Evolutionary conservation across 64 coral and sea anemone species (phyloP).

Genomic region (Stylophora pistillata): DNA sequence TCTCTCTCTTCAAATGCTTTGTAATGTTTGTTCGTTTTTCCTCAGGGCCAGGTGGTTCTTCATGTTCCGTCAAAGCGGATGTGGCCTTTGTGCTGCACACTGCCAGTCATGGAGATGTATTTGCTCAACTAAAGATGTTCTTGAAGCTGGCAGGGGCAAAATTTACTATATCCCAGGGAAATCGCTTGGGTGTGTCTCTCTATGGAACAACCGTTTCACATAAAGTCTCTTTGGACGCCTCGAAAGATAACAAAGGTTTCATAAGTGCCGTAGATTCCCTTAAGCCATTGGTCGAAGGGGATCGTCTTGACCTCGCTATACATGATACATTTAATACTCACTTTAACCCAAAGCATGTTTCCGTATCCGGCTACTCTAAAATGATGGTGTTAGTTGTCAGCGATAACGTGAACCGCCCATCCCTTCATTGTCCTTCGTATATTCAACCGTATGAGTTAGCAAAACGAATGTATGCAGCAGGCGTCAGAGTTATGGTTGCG

Average conservation of each 20-base stretch:
- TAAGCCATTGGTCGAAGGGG: background rate
- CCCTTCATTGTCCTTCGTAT: background rate
- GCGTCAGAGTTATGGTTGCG: slow-evolving; percentile 13
- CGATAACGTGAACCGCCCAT: background rate
- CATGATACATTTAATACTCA: background rate
- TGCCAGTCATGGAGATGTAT: background rate
- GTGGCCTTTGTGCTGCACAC: background rate
- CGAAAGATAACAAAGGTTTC: slow-evolving; percentile 3
- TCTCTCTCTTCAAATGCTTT: no score
- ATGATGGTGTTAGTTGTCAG: background rate
- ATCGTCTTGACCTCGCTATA: slow-evolving; percentile 3
- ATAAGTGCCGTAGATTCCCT: background rate
- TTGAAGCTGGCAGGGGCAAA: background rate
- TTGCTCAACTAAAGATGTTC: background rate
- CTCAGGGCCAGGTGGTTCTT: background rate
- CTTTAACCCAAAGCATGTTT: background rate
- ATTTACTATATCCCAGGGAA: background rate
- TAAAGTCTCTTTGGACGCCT: background rate
- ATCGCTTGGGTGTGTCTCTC: background rate
- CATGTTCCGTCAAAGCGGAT: background rate
- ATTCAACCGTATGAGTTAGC: slow-evolving; percentile 6
- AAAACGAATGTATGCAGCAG: background rate
- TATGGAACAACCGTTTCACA: background rate
- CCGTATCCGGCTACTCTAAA: background rate
- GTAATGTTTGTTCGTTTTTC: background rate